Base-by-base conservation (phyloP, 2,888 invertebrate species). In the Agrochola lota region DNA sequence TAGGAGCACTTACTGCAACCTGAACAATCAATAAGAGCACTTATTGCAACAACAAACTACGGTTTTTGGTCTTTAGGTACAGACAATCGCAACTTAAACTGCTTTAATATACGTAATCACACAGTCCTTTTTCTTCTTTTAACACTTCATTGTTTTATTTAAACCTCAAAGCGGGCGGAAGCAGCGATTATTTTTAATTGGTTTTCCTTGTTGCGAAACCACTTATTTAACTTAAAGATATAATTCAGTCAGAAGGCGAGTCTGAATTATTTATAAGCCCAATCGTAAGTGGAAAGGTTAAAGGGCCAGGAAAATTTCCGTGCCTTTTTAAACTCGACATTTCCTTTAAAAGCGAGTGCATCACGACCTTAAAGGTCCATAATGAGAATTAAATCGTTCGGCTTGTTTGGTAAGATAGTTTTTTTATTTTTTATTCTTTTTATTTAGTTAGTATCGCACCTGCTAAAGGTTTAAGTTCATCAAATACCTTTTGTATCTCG, bases 261-360 rank as follows among this genome's bases (percentile, higher is more conserved):
- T 72, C 35, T 74, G 68, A 74, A 66, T 72, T 17, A 78, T 82
- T 73, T 73, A 74, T 71, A 62, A 60, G 0, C 2, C 26, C 59
- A 71, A 59, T 60, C 43, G 52, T 67, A 69, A 60, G 7, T 52
- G 49, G 26, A 74, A 83, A 85, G 77, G 86, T 80, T 49, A 78
- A 63, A 83, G 67, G 82, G 49, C 57, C n/a, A 66, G 83, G 74
- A 77, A 83, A 76, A 77, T 62, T 81, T 74, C 52, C 23, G 43
- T 52, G 20, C 26, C 57, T 67, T 77, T 71, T 79, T 60, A 49
- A 85, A 60, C 15, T 49, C 68, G 71, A 79, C 71, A 79, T 86
- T 83, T 79, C 86, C 86, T 81, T 43, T 85, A 49, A 49, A 74
- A 43, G 74, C 23, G n/a, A 55, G 72, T 55, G 73, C 70, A 70